These are phyloP conservation scores for Hypolimnas misippus DNA, from an alignment of 2,888 invertebrate species.

Conservation along the genomic window DNA sequence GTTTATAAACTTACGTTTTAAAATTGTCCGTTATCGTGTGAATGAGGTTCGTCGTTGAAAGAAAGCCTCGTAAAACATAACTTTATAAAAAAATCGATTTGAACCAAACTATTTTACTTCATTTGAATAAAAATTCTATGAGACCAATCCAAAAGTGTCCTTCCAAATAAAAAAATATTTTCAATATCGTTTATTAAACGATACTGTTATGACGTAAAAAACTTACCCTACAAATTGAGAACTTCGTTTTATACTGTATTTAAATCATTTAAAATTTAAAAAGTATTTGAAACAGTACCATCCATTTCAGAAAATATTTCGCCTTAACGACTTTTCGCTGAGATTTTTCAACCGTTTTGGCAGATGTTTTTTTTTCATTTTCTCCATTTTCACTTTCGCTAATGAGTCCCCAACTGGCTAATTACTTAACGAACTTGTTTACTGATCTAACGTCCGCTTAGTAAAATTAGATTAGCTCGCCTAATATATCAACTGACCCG, in stretches of 20 bases:
- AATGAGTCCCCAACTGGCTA: conserved; percentile 41
- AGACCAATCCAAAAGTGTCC: too few relatives aligned
- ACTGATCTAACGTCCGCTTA: conserved; percentile 47
- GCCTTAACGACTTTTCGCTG: not conserved
- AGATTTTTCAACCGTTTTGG: conserved; percentile 20
- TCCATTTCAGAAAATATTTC: conserved; percentile 5
- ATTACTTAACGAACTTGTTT: conserved; percentile 52
- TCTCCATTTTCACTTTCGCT: conserved; percentile 33
- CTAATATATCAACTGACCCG: conserved; percentile 10
- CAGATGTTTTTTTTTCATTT: conserved; percentile 24
- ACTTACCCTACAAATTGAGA: too few relatives aligned
- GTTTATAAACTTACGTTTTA: not conserved
- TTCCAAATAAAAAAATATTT: too few relatives aligned
- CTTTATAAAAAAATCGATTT: too few relatives aligned
- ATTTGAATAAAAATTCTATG: too few relatives aligned
- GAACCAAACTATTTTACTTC: too few relatives aligned
- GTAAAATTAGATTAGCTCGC: conserved; percentile 45
- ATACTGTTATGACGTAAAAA: too few relatives aligned
- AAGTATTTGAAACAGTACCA: not conserved
- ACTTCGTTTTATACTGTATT: too few relatives aligned
- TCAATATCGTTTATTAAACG: too few relatives aligned
- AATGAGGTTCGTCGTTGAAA: too few relatives aligned
- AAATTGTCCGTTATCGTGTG: not conserved
- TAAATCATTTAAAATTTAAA: not conserved
- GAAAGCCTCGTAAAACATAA: too few relatives aligned